Conservation (phyloP, 2,888 invertebrate genomes). For the Alviniconcha strummeri region DNA sequence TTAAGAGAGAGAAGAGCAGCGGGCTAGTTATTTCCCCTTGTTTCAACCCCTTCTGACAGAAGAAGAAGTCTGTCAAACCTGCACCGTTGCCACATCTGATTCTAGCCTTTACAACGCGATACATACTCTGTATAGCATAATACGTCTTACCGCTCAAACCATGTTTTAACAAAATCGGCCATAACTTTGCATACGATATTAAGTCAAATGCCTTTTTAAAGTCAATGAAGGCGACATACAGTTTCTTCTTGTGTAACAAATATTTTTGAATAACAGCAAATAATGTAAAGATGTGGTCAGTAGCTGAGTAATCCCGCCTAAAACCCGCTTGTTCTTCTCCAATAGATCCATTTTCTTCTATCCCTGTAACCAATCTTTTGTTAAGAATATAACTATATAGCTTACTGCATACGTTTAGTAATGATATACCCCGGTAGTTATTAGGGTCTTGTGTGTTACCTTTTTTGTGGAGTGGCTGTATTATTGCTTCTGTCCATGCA, state of each 20-base stretch:
- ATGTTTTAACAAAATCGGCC: not conserved
- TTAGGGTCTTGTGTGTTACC: too few relatives aligned
- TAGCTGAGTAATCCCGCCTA: too few relatives aligned
- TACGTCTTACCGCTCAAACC: not conserved
- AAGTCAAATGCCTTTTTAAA: slow-evolving; percentile 7
- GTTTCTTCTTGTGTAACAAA: not conserved
- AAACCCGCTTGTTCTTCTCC: too few relatives aligned
- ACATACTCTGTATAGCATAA: not conserved
- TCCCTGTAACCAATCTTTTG: too few relatives aligned
- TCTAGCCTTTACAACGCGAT: not conserved
- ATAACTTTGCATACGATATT: not conserved
- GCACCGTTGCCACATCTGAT: not conserved
- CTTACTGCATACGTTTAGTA: too few relatives aligned
- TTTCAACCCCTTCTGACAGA: not conserved
- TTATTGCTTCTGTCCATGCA: too few relatives aligned
- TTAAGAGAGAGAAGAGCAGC: not conserved
- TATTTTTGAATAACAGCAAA: too few relatives aligned
- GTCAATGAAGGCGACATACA: not conserved
- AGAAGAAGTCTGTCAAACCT: not conserved
- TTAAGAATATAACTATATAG: too few relatives aligned
- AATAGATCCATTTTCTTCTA: too few relatives aligned
- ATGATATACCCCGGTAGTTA: too few relatives aligned
- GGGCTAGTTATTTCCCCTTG: not conserved
- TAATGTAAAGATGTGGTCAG: too few relatives aligned
- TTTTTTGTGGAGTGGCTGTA: too few relatives aligned